Conservation (phyloP, 2,888 invertebrate genomes). For the Cephus runcator region DNA sequence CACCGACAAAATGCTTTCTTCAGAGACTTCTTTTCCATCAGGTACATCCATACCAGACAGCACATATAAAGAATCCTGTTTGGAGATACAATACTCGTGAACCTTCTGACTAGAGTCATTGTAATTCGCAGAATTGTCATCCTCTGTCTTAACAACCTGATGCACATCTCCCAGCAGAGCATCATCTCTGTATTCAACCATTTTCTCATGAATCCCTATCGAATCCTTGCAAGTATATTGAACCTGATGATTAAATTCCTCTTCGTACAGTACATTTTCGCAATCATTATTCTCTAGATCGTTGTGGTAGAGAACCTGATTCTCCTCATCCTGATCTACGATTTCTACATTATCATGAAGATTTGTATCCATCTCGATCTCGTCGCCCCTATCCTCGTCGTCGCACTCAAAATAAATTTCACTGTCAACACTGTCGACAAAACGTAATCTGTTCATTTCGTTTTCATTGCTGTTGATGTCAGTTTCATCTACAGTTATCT, state of each 20-base stretch:
- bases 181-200: background rate
- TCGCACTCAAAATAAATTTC: background rate
- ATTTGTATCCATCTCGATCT: conserved; percentile 28
- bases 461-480: background rate
- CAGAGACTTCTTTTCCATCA: background rate
- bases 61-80: background rate
- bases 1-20: background rate
- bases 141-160: background rate
- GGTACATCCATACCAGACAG: background rate
- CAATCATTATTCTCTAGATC: conserved; percentile 18
- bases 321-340: conserved; percentile 17
- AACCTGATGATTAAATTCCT: background rate
- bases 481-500: conserved; percentile 30
- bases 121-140: background rate
- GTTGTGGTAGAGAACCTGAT: conserved; percentile 24
- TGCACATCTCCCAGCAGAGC: background rate
- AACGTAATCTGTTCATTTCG: conserved; percentile 9
- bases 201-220: background rate
- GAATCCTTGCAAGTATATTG: background rate
- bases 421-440: conserved; percentile 18
- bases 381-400: background rate
- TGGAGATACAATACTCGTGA: background rate
- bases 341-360: conserved; percentile 20
- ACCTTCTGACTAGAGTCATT: background rate
- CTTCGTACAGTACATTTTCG: background rate